These are phyloP conservation scores for Catalaphyllia jardinei DNA, from an alignment of 64 coral and sea anemone species.

Conservation along the genomic window DNA sequence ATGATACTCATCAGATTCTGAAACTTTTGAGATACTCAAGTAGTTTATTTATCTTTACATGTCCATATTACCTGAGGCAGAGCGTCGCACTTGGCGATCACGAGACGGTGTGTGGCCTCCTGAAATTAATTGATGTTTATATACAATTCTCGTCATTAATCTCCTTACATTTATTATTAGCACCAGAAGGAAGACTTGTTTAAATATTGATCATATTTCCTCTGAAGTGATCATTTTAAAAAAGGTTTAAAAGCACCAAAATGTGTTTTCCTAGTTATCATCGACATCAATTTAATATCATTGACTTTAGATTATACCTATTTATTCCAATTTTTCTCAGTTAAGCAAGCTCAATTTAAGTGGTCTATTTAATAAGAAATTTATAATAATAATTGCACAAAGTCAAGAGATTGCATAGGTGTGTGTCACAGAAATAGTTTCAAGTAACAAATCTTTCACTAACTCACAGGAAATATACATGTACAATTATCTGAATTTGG, in stretches of 20 bases:
- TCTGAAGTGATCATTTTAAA: no score
- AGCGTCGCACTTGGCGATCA: constrained; percentile 74
- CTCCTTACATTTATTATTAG: not conserved
- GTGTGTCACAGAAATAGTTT: not conserved
- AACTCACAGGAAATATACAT: not conserved
- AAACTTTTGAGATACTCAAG: not conserved
- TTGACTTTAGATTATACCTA: no score
- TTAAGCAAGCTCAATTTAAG: not conserved
- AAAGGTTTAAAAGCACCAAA: no score
- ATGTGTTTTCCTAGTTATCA: no score
- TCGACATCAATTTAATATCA: no score
- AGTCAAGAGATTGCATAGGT: not conserved
- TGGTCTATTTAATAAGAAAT: not conserved
- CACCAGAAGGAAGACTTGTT: no score
- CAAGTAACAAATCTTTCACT: not conserved
- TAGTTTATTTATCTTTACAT: not conserved
- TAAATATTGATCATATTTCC: no score
- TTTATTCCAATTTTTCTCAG: not conserved
- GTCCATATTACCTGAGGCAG: constrained; percentile 75
- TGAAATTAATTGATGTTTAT: constrained; percentile 49
- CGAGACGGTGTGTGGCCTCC: constrained; percentile 61
- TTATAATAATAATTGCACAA: not conserved
- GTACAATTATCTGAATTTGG: no score
- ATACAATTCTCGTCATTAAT: not conserved
- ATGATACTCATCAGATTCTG: no score